Conservation (phyloP, 2,113 vertebrate species). For the Oenanthe oenanthe region DNA sequence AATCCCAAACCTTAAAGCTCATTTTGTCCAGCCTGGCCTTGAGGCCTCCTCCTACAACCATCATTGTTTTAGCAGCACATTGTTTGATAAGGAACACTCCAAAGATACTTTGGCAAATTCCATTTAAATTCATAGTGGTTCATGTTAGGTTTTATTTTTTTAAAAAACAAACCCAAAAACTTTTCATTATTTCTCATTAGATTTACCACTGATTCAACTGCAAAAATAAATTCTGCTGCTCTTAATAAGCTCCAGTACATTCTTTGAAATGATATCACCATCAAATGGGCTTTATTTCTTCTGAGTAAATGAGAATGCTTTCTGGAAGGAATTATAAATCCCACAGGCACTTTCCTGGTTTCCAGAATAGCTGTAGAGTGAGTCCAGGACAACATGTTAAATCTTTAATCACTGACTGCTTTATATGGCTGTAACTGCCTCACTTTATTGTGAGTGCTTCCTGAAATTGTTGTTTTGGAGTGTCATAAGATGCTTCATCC, state of each 20-base stretch:
- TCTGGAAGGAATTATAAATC: conserved; percentile 13
- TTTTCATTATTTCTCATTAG: not conserved
- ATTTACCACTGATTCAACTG: not conserved
- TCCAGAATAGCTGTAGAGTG: not conserved
- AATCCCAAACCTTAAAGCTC: not conserved
- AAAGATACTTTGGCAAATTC: not conserved
- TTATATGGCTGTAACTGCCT: not conserved
- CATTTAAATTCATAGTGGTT: not conserved
- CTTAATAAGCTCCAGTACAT: not conserved
- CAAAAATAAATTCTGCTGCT: not conserved
- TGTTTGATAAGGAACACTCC: not conserved
- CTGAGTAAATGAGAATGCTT: not conserved
- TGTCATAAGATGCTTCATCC: not conserved
- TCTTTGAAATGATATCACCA: not conserved
- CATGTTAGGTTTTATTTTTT: not conserved
- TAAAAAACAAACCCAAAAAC: not conserved
- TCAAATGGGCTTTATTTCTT: conserved; percentile 21
- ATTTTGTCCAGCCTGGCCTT: not conserved
- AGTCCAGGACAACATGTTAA: not conserved
- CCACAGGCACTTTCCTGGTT: not conserved
- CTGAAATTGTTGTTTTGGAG: not conserved
- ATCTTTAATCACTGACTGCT: conserved; percentile 24
- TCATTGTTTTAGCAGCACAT: not conserved
- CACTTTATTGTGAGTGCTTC: not conserved
- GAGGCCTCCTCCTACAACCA: not conserved